phyloP scores from a whole-genome alignment of 2,113 vertebrate genomes.

The Phalacrocorax aristotelis region DNA sequence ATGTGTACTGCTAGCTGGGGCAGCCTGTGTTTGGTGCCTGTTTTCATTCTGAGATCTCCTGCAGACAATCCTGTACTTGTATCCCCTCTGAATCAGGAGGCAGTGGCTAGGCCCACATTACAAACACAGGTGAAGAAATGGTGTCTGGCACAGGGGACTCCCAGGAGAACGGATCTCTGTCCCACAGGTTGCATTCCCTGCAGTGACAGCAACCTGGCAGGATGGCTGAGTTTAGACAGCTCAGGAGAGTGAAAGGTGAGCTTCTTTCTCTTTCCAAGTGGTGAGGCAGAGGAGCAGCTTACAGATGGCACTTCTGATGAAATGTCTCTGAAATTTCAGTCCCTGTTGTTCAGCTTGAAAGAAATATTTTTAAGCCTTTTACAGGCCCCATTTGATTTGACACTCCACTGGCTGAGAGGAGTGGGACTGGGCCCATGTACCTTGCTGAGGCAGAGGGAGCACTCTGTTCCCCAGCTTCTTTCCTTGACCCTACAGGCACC shows the following conservation, averaged over 20 bases:
- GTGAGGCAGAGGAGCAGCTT: background rate
- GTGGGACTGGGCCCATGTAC: background rate
- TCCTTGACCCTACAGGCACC: background rate
- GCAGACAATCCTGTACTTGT: background rate
- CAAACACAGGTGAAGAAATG: background rate
- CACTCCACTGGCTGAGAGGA: background rate
- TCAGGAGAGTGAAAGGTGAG: background rate
- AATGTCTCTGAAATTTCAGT: background rate
- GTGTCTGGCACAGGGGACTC: background rate
- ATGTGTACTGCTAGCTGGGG: background rate
- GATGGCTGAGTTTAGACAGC: background rate
- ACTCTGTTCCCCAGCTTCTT: background rate
- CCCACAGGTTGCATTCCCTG: background rate
- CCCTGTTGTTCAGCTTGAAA: background rate
- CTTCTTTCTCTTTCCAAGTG: background rate
- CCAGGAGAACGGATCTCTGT: background rate
- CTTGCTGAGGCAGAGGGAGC: background rate
- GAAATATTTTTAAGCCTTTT: background rate
- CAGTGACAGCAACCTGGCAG: background rate
- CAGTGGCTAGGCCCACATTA: background rate
- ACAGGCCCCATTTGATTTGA: background rate
- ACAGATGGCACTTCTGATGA: fast-evolving
- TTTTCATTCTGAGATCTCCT: background rate
- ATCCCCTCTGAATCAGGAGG: background rate
- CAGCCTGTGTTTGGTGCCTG: background rate